phyloP scores from a whole-genome alignment of 2,797 vertebrate genomes.

The Cynopterus sphinx region DNA sequence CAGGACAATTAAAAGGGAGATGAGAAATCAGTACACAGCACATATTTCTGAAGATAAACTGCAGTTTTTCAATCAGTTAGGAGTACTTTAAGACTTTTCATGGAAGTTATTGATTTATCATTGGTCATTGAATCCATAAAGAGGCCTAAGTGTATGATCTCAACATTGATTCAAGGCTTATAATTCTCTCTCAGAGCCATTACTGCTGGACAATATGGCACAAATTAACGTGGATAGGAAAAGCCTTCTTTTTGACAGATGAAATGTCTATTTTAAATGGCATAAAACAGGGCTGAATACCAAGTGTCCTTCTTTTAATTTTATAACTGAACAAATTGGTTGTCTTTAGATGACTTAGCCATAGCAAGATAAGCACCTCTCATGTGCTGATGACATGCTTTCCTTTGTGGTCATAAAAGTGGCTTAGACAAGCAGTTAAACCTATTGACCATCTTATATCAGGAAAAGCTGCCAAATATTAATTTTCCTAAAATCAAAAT shows the following conservation, averaged over 20 bases:
- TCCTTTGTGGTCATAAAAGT: background rate
- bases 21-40: constrained; percentile 49
- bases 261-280: constrained; percentile 69
- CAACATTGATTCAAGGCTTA: constrained; percentile 52
- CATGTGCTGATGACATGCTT: background rate
- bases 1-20: background rate
- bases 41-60: constrained; percentile 37
- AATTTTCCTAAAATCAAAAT: constrained; percentile 55
- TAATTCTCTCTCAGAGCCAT: constrained; percentile 61
- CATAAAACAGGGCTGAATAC: constrained; percentile 49
- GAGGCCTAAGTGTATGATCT: constrained; percentile 67
- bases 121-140: constrained; percentile 68
- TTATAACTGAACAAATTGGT: constrained; percentile 50
- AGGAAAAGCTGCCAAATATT: constrained; percentile 41
- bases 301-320: constrained; percentile 53
- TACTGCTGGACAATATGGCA: constrained; percentile 61
- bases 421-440: constrained; percentile 52
- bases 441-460: background rate
- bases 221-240: constrained; percentile 72
- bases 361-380: background rate
- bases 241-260: constrained; percentile 75
- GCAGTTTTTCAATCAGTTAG: constrained; percentile 33
- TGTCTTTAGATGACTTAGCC: constrained; percentile 19
- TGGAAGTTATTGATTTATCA: constrained; percentile 66
- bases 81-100: constrained; percentile 60